Evolutionary conservation across 2,888 invertebrate genomes (phyloP).

Genomic region (Steromphala cineraria): DNA sequence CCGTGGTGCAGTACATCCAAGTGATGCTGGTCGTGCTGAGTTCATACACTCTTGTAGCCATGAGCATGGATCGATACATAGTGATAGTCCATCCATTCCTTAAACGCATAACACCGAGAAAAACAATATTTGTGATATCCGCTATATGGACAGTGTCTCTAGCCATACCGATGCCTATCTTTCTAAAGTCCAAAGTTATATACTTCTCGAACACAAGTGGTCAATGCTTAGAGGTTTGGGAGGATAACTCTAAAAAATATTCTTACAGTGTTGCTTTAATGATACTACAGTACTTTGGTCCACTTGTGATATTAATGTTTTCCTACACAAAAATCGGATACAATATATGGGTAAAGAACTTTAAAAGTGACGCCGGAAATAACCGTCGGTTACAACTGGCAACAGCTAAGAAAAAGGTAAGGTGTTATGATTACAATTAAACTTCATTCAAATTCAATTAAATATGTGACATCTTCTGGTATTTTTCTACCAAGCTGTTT

Average conservation of each 20-base stretch:
- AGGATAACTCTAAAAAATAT: slow-evolving; percentile 43
- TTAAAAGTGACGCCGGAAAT: slow-evolving; percentile 38
- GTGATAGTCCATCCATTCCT: slow-evolving; percentile 91
- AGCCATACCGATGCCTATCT: slow-evolving; percentile 87
- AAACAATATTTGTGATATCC: slow-evolving; percentile 82
- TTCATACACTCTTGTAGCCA: slow-evolving; percentile 91
- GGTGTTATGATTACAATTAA: slow-evolving; percentile 25
- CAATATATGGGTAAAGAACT: slow-evolving; percentile 89
- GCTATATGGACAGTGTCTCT: slow-evolving; percentile 86
- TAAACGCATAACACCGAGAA: slow-evolving; percentile 85
- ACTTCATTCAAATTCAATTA: not conserved
- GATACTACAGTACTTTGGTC: slow-evolving; percentile 88
- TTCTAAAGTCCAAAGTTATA: slow-evolving; percentile 80
- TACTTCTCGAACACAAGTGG: slow-evolving; percentile 47
- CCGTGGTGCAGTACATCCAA: slow-evolving; percentile 87
- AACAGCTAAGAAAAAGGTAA: slow-evolving; percentile 90
- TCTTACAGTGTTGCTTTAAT: slow-evolving; percentile 87
- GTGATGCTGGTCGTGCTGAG: slow-evolving; percentile 80
- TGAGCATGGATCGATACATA: slow-evolving; percentile 91
- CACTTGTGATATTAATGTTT: slow-evolving; percentile 86
- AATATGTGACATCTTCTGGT: not conserved
- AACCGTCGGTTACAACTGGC: slow-evolving; percentile 78
- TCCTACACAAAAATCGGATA: slow-evolving; percentile 90
- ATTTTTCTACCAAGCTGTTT: no score
- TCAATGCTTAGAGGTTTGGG: slow-evolving; percentile 51